Base-by-base conservation (phyloP, 1,140 invertebrate genomes). In the Drosophila jambulina region DNA sequence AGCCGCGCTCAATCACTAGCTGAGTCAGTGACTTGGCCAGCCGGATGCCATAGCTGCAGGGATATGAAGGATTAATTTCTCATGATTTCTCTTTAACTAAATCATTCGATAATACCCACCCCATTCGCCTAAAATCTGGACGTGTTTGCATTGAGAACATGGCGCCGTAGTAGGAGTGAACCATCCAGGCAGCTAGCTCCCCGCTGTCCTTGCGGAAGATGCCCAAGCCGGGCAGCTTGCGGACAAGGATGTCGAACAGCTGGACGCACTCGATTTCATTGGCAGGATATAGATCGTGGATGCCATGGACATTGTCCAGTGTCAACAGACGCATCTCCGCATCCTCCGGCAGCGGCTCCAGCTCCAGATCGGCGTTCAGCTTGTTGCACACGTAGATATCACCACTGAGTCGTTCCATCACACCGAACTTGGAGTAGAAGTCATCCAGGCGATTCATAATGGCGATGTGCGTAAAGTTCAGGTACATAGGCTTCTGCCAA, bases 61-160 rank as follows among this genome's bases (percentile, higher is more conserved):
- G 10, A 27, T 3, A 25, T 27, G 1, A 57, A 8, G 2, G 23
- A 46, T 43, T 21, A 48, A 15, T 21, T 29, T 15, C 19, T 49
- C 7, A 8, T 34, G 12, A 3, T 5, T 34, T 21, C 1, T 4
- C 3, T 0, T 53, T 19, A 3, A 0, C 2, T 9, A 7, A 8
- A 23, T 21, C 15, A 53, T 15, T 15, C n/a, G 9, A 29, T 53
- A 15, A 23, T 25, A 62, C 93, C 81, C 92, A 95, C 77, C 96
- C 96, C 94, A 97, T 97, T 78, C 96, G 94, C 67, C 96, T 94
- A 92, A 95, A 96, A 91, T 97, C 96, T 27, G 96, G 96, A 91
- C 95, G 94, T 57, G 96, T 97, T 93, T 97, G 96, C 96, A 97
- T 97, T n/a, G 96, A 97, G 92, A 97, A 97, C 96, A 97, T 97